Base-by-base conservation (phyloP, 2,888 invertebrate species). In the Eupithecia tripunctaria region DNA sequence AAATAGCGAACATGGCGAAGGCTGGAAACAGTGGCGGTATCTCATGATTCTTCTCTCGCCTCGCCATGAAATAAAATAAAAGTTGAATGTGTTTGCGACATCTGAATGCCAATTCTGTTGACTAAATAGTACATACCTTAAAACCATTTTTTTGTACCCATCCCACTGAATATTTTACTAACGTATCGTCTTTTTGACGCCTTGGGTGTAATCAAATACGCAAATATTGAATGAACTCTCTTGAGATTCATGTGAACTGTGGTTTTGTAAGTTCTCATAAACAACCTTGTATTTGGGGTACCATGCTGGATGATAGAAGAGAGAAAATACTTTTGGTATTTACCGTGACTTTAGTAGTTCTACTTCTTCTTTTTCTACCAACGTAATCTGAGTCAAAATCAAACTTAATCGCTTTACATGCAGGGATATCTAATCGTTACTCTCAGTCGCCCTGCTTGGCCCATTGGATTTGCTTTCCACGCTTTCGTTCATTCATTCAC, bases 391-490 rank as follows among this genome's bases (percentile, higher is more conserved):
- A 15, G 43, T 47, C n/a, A 47, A 47, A 47, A 47, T 47, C 2
- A 2, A 8, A 47, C 21, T 18, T n/a, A 43, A 7, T 47, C n/a
- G 8, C 2, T 47, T 43, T 43, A 18, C 47, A 7, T 1, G n/a
- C 47, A 2, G n/a, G 47, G n/a, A 47, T 47, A 0, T 7, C 47
- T 8, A n/a, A 97, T 86, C 96, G 96, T 81, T 96, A 96, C 82
- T 95, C 95, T 70, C 91, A 85, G 81, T 92, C 93, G 10, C 89
- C 91, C 0, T 92, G 92, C n/a, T 89, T 95, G 38, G 96, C 95
- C 82, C 96, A 96, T 47, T 96, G 94, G 81, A 96, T n/a, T n/a
- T n/a, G 93, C 88, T 96, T 96, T 79, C 96, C 75, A 96, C 96
- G 15, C 6, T 56, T 38, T 43, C 38, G 12, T 68, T 68, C 3